Percentiles rank a stretch among this genome's conserved stretches.
Conservation (phyloP, 2,113 vertebrate genomes). For the Austrofundulus limnaeus region DNA sequence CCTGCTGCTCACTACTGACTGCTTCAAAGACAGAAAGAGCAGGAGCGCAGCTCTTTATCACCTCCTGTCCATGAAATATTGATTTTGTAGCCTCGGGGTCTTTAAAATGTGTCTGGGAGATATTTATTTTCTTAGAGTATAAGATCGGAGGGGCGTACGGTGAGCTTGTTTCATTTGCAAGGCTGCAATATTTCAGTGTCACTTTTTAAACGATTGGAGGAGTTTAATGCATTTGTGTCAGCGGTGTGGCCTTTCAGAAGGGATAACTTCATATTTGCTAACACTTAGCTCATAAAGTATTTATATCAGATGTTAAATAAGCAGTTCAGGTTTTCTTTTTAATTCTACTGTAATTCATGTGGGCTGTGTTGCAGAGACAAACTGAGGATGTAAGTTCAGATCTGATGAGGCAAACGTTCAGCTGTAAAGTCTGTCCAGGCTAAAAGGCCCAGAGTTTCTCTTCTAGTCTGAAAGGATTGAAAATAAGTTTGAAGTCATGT, state of each 20-base stretch:
- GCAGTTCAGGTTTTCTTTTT: too few species aligned
- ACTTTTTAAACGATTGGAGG: conserved; percentile 43
- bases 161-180: conserved; percentile 50
- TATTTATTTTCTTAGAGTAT: conserved; percentile 58
- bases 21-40: conserved; percentile 55
- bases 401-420: too few species aligned
- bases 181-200: conserved; percentile 51
- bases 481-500: too few species aligned
- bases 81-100: conserved; percentile 60
- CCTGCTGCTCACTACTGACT: conserved; percentile 41
- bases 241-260: conserved; percentile 47
- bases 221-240: conserved; percentile 49
- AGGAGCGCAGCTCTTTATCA: conserved; percentile 64
- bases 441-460: too few species aligned
- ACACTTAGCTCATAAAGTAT: conserved; percentile 49
- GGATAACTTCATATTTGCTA: conserved; percentile 45
- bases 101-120: conserved; percentile 61
- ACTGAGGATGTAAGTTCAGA: not conserved
- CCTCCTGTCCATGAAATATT: conserved; percentile 65
- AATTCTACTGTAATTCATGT: not conserved
- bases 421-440: too few species aligned
- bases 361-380: not conserved
- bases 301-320: conserved; percentile 27
- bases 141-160: conserved; percentile 25
- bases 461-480: too few species aligned